These are phyloP conservation scores for Odontesthes bonariensis DNA, from an alignment of 2,113 vertebrate genomes.

Conservation along the genomic window DNA sequence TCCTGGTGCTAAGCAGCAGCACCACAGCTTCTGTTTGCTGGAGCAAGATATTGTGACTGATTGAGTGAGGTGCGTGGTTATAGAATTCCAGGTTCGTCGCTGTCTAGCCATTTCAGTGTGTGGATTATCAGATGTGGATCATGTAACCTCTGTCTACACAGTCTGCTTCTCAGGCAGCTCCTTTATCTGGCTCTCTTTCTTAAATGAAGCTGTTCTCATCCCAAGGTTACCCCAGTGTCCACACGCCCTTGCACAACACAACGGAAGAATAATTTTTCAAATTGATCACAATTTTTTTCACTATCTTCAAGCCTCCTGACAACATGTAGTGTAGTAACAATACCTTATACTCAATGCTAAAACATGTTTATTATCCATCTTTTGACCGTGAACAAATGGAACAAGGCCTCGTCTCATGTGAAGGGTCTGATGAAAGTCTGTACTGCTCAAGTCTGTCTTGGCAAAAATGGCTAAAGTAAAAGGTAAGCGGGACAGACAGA, in stretches of 20 bases:
- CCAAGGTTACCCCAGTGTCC: slow-evolving; percentile 25
- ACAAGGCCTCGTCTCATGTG: slow-evolving; percentile 18
- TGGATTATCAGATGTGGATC: slow-evolving; percentile 54
- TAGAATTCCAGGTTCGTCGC: slow-evolving; percentile 23
- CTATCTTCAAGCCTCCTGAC: slow-evolving; percentile 2
- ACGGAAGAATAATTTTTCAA: slow-evolving; percentile 17
- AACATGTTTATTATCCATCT: slow-evolving; percentile 29
- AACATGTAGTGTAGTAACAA: slow-evolving; percentile 14
- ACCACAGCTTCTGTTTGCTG: slow-evolving; percentile 63
- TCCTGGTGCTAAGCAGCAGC: slow-evolving; percentile 57
- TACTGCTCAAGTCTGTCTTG: slow-evolving; percentile 28
- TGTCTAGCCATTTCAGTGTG: slow-evolving; percentile 41
- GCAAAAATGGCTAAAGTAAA: slow-evolving; percentile 26
- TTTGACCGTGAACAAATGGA: slow-evolving; percentile 36
- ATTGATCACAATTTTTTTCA: slow-evolving; percentile 29
- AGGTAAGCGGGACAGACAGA: not conserved
- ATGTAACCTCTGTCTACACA: slow-evolving; percentile 21
- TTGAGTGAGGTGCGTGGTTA: slow-evolving; percentile 30
- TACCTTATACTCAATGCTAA: not conserved
- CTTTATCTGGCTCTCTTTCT: not conserved
- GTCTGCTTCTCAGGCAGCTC: slow-evolving; percentile 15
- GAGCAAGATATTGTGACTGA: slow-evolving; percentile 64
- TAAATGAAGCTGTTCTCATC: slow-evolving; percentile 17
- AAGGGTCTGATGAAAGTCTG: slow-evolving; percentile 3
- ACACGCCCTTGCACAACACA: slow-evolving; percentile 16